A percentile compares a stretch with the other conserved stretches of the same genome.
These are phyloP conservation scores for Sebastes steindachneri DNA, from an alignment of 2,797 vertebrate genomes.

Conservation along the genomic window DNA sequence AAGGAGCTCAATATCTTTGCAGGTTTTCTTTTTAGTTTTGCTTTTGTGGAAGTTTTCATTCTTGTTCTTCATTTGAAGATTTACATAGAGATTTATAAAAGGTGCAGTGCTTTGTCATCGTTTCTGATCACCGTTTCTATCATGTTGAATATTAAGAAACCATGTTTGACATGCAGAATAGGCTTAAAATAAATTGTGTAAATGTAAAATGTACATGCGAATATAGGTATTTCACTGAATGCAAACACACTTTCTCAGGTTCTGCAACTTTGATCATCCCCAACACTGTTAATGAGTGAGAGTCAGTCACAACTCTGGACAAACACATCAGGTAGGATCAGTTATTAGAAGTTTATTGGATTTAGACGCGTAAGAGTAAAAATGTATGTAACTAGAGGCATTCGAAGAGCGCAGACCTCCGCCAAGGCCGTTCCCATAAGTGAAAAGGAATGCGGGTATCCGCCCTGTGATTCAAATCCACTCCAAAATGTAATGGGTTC, in stretches of 20 bases:
- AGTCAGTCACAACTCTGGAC: background rate
- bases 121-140: background rate
- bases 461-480: background rate
- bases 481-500: background rate
- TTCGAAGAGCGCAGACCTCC: background rate
- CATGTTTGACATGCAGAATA: constrained; percentile 18
- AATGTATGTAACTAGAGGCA: background rate
- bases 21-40: constrained; percentile 6
- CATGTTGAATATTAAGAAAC: constrained; percentile 8
- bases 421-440: background rate
- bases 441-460: background rate
- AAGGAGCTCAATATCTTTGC: background rate
- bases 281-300: background rate
- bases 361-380: background rate
- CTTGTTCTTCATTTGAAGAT: constrained; percentile 4
- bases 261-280: constrained; percentile 22
- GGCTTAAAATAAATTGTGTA: constrained; percentile 8
- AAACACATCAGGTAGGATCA: background rate
- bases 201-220: constrained; percentile 24
- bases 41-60: background rate
- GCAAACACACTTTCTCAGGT: constrained; percentile 56
- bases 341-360: background rate
- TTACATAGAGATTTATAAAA: constrained; percentile 7
- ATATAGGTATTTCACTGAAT: constrained; percentile 32
- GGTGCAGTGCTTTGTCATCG: constrained; percentile 6